phyloP scores from a whole-genome alignment of 2,888 invertebrate species.

The Monoplex corrugatus region DNA sequence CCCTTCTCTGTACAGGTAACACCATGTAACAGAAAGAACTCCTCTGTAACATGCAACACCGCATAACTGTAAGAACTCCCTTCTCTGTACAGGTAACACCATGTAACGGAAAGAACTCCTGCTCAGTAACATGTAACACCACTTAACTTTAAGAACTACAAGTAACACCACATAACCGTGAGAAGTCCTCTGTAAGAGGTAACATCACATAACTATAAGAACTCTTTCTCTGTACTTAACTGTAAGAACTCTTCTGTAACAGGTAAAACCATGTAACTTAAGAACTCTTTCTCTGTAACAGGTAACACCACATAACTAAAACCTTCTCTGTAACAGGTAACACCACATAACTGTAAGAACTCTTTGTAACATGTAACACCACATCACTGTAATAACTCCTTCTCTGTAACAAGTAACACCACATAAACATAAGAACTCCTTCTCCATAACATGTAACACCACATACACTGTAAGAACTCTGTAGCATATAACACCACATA shows the following conservation, averaged over 20 bases:
- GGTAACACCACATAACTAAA: neutral
- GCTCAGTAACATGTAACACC: neutral
- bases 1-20: neutral
- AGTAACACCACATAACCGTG: too few relatives aligned
- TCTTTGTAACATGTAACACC: neutral
- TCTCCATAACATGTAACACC: neutral
- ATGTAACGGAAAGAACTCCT: too few relatives aligned
- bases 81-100: slow-evolving; percentile 49
- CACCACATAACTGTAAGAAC: neutral
- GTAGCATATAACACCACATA: neutral
- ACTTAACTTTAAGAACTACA: neutral
- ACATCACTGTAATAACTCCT: neutral
- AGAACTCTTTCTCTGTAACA: slow-evolving; percentile 57
- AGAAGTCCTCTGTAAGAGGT: neutral
- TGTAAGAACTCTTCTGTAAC: neutral
- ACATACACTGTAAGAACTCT: too few relatives aligned
- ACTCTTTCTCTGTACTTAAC: neutral
- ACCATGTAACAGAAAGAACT: neutral
- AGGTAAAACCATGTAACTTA: too few relatives aligned
- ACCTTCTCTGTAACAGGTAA: slow-evolving; percentile 54
- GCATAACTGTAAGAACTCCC: slow-evolving; percentile 50
- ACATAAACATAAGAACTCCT: neutral
- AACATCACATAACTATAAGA: neutral
- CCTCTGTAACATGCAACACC: neutral
- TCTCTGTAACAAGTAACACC: neutral